Evolutionary conservation across 2,888 invertebrate species (phyloP), one percentile per base, ranked within the genome.

Genomic region (Caenorhabditis sp.): DNA sequence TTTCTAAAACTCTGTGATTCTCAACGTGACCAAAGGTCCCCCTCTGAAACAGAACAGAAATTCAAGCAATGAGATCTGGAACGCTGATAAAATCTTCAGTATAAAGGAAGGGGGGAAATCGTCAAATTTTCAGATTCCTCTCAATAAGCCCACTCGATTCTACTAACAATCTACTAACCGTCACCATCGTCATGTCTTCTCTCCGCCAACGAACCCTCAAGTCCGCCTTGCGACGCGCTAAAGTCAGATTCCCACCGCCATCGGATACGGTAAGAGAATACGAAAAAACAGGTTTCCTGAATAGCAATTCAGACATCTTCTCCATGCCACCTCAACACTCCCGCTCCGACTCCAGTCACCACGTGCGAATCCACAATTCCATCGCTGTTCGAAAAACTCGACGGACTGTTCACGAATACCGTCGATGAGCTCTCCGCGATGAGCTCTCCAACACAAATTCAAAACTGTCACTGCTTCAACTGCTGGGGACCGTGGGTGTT

Each of bases 391-490:
- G 66, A 66, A 14, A 66, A 66, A 7, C n/a, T 49, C 31, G 31
- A 51, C n/a, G 66, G 66, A n/a, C 47, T 51, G 10, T 66, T 49
- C 49, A 47, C 44, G 47, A 26, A 28, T 8, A 10, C 47, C 19
- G 7, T 5, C 19, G 47, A 31, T n/a, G n/a, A n/a, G n/a, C n/a
- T n/a, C 19, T 26, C n/a, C 31, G 7, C 68, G n/a, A n/a, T n/a
- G n/a, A n/a, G n/a, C 54, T 3, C 28, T 14, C 7, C 31, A 31
- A 31, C 10, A 28, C 54, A 54, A 24, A 14, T 31, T 38, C 16
- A 19, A 8, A 35, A 35, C 22, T 69, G 69, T 26, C 35, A 35
- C 16, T 69, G 69, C 14, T 69, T 69, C 56, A 56, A 69, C 22
- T 69, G 69, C 26, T 69, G 56, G 56, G 56, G 54, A n/a, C 38